Evolutionary conservation across 1,140 invertebrate species (phyloP).

Genomic region (Drosophila aff.): DNA sequence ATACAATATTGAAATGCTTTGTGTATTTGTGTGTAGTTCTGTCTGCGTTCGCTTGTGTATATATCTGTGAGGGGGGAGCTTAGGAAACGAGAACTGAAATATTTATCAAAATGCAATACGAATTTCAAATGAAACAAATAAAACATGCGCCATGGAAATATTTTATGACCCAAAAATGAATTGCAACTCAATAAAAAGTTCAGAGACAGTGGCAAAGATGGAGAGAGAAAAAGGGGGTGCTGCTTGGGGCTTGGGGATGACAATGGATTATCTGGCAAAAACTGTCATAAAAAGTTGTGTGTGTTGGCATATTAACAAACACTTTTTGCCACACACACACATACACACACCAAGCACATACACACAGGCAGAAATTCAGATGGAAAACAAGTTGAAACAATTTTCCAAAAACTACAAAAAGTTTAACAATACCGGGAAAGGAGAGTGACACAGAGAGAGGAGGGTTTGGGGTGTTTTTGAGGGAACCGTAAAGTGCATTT

Average conservation of each 20-base stretch:
- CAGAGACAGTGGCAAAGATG: conserved; percentile 1
- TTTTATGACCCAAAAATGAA: conserved; percentile 65
- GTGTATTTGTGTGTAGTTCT: conserved; percentile 17
- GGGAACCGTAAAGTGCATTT: conserved; percentile 48
- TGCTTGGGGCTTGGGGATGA: not conserved
- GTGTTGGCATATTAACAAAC: conserved; percentile 47
- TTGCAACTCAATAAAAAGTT: conserved; percentile 72
- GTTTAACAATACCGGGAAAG: conserved; percentile 20
- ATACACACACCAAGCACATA: conserved; percentile 10
- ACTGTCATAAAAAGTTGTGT: conserved; percentile 49
- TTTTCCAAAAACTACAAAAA: conserved; percentile 54
- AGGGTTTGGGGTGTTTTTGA: not conserved
- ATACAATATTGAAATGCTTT: conserved; percentile 67
- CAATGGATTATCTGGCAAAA: conserved; percentile 45
- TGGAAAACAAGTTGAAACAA: conserved; percentile 39
- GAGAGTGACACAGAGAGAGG: not conserved
- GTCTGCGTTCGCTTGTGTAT: conserved; percentile 10
- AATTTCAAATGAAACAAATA: conserved; percentile 67
- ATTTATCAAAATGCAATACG: conserved; percentile 71
- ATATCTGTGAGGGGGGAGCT: conserved; percentile 27
- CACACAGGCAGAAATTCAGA: conserved; percentile 16
- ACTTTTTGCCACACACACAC: conserved; percentile 26
- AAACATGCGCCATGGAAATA: conserved; percentile 67
- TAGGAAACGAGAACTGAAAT: conserved; percentile 69
- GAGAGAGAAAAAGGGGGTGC: not conserved